Evolutionary conservation across 1,140 invertebrate species (phyloP), one percentile per base, ranked within the genome.

Genomic region (Zaprionus ghesquierei): DNA sequence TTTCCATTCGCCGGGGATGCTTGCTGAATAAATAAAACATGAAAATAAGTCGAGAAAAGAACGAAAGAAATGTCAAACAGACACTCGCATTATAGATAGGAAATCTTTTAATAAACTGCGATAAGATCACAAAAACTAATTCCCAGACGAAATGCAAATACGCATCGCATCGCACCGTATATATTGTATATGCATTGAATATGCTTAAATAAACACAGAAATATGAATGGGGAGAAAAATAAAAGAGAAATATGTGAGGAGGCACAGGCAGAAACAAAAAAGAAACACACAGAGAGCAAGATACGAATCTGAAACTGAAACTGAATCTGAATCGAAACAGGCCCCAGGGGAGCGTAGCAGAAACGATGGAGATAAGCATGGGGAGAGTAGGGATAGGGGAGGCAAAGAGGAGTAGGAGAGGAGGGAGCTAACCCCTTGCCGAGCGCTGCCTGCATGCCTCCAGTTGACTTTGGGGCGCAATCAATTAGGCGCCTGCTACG

Each of bases 121-220:
- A 87, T 87, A 69, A 64, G 78, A 87, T 82, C 84, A 74, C 44
- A 31, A 73, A n/a, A 74, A 71, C 75, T 76, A 71, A 82, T 87
- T 82, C 82, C 84, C 82, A 56, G 82, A 79, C 46, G 69, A 79
- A 89, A 89, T 82, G 79, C 55, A 73, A 87, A 87, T 82, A 82
- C 23, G 44, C 31, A 44, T n/a, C n/a, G n/a, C n/a, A n/a, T n/a
- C n/a, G n/a, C n/a, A n/a, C n/a, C n/a, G n/a, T n/a, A n/a, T n/a
- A n/a, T n/a, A n/a, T n/a, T n/a, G n/a, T 60, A 69, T 60, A 73
- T 76, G 79, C 72, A 86, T 79, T 59, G 69, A 70, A 62, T 74
- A 73, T 68, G 65, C 41, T 22, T 79, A 89, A 87, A 86, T 86
- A 87, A 87, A 81, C 81, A 79, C n/a, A 38, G 35, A 64, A 80